Evolutionary conservation across 2,797 vertebrate species (phyloP).

Genomic region (Synaphobranchus kaupii): DNA sequence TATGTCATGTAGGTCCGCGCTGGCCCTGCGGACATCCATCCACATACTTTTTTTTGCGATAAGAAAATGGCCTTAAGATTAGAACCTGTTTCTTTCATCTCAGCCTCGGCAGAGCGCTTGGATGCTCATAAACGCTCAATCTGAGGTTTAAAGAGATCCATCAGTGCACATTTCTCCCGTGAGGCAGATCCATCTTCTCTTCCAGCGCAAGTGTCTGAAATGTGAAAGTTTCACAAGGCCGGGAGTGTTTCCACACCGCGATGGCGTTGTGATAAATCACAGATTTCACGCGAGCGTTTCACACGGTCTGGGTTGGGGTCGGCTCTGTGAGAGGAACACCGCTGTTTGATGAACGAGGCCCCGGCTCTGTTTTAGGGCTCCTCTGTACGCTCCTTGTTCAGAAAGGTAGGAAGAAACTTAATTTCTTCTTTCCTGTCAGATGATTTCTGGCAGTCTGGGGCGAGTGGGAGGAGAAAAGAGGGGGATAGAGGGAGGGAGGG

Average conservation of each 20-base stretch:
- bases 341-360: not conserved
- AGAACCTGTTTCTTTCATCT: not conserved
- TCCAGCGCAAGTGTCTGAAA: not conserved
- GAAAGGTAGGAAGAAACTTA: constrained; percentile 96
- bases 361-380: constrained; percentile 64
- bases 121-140: too few relatives aligned
- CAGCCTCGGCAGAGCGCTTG: not conserved
- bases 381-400: constrained; percentile 91
- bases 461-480: constrained; percentile 60
- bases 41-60: too few relatives aligned
- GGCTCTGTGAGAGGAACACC: not conserved
- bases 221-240: not conserved
- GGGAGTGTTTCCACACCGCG: not conserved
- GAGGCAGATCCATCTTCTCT: not conserved
- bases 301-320: not conserved
- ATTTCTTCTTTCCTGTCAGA: constrained; percentile 96
- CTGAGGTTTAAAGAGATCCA: not conserved
- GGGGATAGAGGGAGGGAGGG: constrained; percentile 42
- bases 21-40: too few relatives aligned
- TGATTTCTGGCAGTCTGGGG: constrained; percentile 84
- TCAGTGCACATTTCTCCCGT: not conserved
- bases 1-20: too few relatives aligned
- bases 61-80: too few relatives aligned
- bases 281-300: not conserved
- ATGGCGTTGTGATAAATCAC: not conserved